These are phyloP conservation scores for Myioborus melanocephalus DNA, from an alignment of 2,797 vertebrate species.

Conservation along the genomic window DNA sequence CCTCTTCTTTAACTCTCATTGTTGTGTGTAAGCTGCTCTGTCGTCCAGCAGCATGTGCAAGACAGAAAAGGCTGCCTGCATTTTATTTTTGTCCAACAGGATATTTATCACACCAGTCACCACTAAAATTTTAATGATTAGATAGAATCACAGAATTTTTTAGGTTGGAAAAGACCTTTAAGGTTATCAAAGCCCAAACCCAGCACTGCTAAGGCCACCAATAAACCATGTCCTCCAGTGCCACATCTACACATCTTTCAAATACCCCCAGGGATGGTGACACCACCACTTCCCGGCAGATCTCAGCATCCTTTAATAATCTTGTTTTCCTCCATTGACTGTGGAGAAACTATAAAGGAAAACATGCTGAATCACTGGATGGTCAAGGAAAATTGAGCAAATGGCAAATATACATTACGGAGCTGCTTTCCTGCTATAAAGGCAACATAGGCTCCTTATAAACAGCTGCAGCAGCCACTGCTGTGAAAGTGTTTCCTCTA, in stretches of 20 bases:
- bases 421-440: neutral
- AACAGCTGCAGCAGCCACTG: neutral
- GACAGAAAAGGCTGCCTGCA: neutral
- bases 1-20: neutral
- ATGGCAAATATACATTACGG: neutral
- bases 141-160: neutral
- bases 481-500: neutral
- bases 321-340: neutral
- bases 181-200: neutral
- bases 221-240: neutral
- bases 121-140: neutral
- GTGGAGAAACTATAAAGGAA: neutral
- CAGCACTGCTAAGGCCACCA: neutral
- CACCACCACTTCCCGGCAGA: neutral
- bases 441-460: neutral
- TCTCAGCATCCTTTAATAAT: neutral
- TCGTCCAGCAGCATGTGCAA: neutral
- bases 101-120: neutral
- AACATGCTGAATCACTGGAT: neutral
- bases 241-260: neutral
- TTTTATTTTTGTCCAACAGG: neutral
- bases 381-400: neutral
- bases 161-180: neutral
- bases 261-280: neutral
- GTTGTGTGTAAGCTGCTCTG: neutral